Conservation (phyloP, 2,113 vertebrate species). For the Paramisgurnus dabryanus region DNA sequence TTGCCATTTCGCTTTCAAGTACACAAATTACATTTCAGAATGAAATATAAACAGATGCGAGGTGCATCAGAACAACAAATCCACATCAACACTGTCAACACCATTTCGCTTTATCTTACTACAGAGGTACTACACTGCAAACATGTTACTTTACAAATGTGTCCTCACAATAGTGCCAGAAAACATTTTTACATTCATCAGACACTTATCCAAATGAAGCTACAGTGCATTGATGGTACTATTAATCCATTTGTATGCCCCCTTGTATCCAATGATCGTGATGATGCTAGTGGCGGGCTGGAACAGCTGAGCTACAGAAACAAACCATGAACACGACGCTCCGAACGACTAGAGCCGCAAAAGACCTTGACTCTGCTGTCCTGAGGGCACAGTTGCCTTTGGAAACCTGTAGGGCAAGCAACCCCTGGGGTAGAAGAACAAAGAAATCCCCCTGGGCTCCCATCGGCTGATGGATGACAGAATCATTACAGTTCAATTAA, state of each 20-base stretch:
- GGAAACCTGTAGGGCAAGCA: constrained; percentile 25
- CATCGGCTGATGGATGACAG: constrained; percentile 58
- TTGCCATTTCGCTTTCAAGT: constrained; percentile 26
- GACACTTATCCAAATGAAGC: too few species aligned
- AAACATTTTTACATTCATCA: too few species aligned
- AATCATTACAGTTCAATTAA: constrained; percentile 67
- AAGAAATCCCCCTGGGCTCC: constrained; percentile 30
- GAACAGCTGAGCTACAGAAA: neutral
- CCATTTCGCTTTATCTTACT: constrained; percentile 10
- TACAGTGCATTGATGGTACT: too few species aligned
- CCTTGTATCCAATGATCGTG: too few species aligned
- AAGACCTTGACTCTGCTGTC: constrained; percentile 21
- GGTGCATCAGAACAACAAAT: neutral
- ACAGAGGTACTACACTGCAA: neutral
- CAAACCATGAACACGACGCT: neutral
- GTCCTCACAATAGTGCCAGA: too few species aligned
- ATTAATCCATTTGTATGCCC: neutral
- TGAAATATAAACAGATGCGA: constrained; percentile 12
- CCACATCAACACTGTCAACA: constrained; percentile 5
- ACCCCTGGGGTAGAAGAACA: constrained; percentile 12
- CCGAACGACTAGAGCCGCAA: too few species aligned
- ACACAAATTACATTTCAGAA: constrained; percentile 16
- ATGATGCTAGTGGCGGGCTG: neutral
- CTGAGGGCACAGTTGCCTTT: constrained; percentile 24
- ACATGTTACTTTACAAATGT: neutral